A percentile compares a stretch with the other conserved stretches of the same genome.
These are phyloP conservation scores for Drosophila picticornis DNA, from an alignment of 2,888 invertebrate genomes.

Conservation along the genomic window DNA sequence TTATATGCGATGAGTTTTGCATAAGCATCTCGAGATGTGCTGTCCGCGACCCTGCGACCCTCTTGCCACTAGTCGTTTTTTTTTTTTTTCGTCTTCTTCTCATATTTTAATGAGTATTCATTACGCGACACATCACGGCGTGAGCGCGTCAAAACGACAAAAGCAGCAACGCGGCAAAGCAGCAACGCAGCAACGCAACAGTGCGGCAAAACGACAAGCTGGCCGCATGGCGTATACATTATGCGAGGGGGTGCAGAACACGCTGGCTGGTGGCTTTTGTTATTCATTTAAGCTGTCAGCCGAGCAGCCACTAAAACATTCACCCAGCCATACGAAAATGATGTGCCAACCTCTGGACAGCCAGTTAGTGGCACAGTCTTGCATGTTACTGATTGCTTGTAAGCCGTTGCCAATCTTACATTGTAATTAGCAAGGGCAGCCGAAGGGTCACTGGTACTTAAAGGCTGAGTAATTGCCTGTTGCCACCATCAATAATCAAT, in stretches of 20 bases:
- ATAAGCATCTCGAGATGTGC: slow-evolving; percentile 28
- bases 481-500: neutral
- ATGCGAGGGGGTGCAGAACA: neutral
- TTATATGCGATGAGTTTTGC: slow-evolving; percentile 33
- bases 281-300: slow-evolving; percentile 46
- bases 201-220: slow-evolving; percentile 24
- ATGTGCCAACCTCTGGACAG: slow-evolving; percentile 37
- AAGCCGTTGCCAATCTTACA: slow-evolving; percentile 16
- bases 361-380: slow-evolving; percentile 13
- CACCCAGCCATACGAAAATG: slow-evolving; percentile 45
- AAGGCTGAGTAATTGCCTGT: neutral
- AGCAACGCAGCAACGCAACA: slow-evolving; percentile 33
- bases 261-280: slow-evolving; percentile 42
- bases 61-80: slow-evolving; percentile 9
- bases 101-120: slow-evolving; percentile 73
- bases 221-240: slow-evolving; percentile 26
- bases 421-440: slow-evolving; percentile 11
- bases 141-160: slow-evolving; percentile 28
- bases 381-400: neutral
- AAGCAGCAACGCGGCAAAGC: slow-evolving; percentile 42
- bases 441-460: neutral
- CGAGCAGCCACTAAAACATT: slow-evolving; percentile 30
- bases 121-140: slow-evolving; percentile 32
- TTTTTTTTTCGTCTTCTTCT: neutral
- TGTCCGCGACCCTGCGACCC: slow-evolving; percentile 2